A percentile compares a stretch with the other conserved stretches of the same genome.
Conservation (phyloP, 2,888 invertebrate species). For the Marasmarcha lunaedactyla region DNA sequence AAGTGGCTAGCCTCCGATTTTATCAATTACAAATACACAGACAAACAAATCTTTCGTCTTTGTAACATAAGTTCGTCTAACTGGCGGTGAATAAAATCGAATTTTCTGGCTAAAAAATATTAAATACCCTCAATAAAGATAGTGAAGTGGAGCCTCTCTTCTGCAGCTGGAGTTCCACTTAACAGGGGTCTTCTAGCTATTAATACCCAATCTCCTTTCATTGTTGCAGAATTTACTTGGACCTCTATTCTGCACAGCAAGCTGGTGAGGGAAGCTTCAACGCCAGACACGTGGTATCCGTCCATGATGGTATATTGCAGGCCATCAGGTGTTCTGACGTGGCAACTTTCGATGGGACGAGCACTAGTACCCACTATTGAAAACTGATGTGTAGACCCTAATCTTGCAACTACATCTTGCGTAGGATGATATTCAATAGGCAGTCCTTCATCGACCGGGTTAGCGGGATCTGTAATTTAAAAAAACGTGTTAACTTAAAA, state of each 20-base stretch:
- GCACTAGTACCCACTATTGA: conserved; percentile 16
- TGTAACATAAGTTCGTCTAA: too few species aligned
- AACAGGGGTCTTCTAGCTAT: conserved; percentile 26
- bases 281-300: conserved; percentile 23
- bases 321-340: conserved; percentile 31
- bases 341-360: conserved; percentile 28
- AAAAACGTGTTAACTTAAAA: not conserved
- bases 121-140: conserved; percentile 46
- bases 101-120: too few species aligned
- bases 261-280: conserved; percentile 15
- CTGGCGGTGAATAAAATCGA: too few species aligned
- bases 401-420: conserved; percentile 5
- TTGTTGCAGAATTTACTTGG: conserved; percentile 23
- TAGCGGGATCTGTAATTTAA: conserved; percentile 8
- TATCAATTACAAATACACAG: too few species aligned
- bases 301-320: conserved; percentile 25
- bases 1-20: too few species aligned
- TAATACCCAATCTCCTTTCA: conserved; percentile 40
- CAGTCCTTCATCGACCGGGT: not conserved
- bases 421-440: conserved; percentile 10
- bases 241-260: conserved; percentile 33
- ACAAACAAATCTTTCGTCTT: too few species aligned
- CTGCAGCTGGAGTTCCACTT: conserved; percentile 17
- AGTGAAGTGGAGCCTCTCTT: conserved; percentile 35
- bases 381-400: conserved; percentile 20